Percentiles rank a stretch among this genome's conserved stretches.
These are phyloP conservation scores for Dasypogon diadema DNA, from an alignment of 2,888 invertebrate species.

Conservation along the genomic window DNA sequence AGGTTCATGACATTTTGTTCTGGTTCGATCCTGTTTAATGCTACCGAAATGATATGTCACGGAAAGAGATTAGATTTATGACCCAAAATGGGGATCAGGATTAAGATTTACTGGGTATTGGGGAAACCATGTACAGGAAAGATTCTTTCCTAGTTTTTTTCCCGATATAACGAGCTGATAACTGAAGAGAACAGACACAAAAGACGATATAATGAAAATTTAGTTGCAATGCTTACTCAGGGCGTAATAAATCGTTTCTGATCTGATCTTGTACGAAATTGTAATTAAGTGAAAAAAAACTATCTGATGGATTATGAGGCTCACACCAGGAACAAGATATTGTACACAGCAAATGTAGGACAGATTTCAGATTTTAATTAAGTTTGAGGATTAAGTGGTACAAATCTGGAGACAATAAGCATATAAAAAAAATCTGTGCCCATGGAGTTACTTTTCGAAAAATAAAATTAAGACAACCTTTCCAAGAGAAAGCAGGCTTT, in stretches of 20 bases:
- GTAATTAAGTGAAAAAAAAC: too few relatives aligned
- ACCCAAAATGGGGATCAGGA: constrained; percentile 3
- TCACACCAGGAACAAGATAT: too few relatives aligned
- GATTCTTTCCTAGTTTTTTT: neutral
- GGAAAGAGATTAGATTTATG: constrained; percentile 37
- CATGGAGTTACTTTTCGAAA: too few relatives aligned
- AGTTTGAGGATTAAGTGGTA: too few relatives aligned
- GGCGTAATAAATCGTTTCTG: constrained; percentile 2
- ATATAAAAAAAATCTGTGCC: too few relatives aligned
- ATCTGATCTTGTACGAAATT: too few relatives aligned
- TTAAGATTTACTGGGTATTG: constrained; percentile 31
- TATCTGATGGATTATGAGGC: too few relatives aligned
- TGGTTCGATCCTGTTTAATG: constrained; percentile 18
- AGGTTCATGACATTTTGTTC: constrained; percentile 42
- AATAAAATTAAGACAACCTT: too few relatives aligned
- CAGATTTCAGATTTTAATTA: too few relatives aligned
- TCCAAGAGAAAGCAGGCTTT: too few relatives aligned
- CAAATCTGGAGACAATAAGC: too few relatives aligned
- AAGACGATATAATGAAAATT: constrained; percentile 28
- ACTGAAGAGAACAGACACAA: neutral
- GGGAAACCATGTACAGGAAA: neutral
- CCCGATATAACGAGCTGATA: constrained; percentile 26
- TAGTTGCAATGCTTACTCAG: constrained; percentile 12
- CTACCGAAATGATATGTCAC: constrained; percentile 34
- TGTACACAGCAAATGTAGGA: too few relatives aligned